Conservation (phyloP, 2,113 vertebrate species). For the Marcusenius ussheri region DNA sequence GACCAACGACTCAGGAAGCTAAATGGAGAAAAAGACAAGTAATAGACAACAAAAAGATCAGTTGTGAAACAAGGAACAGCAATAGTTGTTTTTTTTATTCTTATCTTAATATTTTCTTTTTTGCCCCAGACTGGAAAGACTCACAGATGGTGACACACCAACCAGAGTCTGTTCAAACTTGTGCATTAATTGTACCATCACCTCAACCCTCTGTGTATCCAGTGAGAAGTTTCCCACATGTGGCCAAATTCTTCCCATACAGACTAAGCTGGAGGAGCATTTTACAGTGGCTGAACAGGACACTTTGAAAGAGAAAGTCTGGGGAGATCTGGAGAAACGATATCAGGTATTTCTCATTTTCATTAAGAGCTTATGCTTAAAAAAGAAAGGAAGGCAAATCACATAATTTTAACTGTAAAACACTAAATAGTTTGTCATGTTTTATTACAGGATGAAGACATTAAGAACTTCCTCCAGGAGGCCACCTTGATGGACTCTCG, state of each 20-base stretch:
- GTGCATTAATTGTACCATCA: too few relatives aligned
- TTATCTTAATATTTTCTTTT: conserved; percentile 7
- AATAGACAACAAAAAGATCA: too few relatives aligned
- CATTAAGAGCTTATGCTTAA: not conserved
- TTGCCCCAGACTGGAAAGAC: conserved; percentile 10
- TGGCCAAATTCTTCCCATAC: conserved; percentile 5
- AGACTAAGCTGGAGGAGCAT: not conserved
- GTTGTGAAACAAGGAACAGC: too few relatives aligned
- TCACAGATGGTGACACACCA: conserved; percentile 5
- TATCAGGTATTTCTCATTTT: not conserved
- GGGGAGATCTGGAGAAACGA: not conserved
- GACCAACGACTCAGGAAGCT: conserved; percentile 7
- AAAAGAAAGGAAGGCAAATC: not conserved
- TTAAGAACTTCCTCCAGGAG: conserved; percentile 27
- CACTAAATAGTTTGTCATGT: conserved; percentile 5
- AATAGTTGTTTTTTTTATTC: not conserved
- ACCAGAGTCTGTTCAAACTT: too few relatives aligned
- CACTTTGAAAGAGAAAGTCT: not conserved
- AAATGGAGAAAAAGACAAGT: too few relatives aligned
- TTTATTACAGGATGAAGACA: conserved; percentile 28
- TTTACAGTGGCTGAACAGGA: not conserved
- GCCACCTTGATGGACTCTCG: conserved; percentile 20
- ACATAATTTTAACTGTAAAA: not conserved
- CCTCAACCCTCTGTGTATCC: conserved; percentile 19
- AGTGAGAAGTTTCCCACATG: conserved; percentile 19